Base-by-base conservation (phyloP, 2,113 vertebrate genomes). In the Camelus bactrianus region DNA sequence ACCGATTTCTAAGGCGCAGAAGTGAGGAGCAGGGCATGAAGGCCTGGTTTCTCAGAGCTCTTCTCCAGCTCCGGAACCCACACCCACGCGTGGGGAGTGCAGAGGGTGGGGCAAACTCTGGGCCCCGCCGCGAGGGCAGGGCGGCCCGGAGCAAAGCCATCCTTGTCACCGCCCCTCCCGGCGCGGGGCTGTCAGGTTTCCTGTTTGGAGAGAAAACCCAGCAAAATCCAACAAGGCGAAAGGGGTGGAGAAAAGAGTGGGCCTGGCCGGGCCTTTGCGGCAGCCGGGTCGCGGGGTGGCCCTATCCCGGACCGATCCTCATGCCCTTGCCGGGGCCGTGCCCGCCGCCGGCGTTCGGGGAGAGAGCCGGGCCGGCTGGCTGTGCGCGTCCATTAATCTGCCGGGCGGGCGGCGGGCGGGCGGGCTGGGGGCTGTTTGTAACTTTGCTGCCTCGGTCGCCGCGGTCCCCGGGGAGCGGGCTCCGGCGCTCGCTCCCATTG, bases 401-500 rank as follows among this genome's bases (percentile, higher is more conserved):
- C 96, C 81, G 84, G 93, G 98, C 92, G 93, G 92, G 75, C 94
- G 93, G 76, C 64, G 84, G 94, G 98, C 93, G 87, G 94, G 93
- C 97, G 93, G 97, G 97, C 97, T 97, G 97, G 97, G 97, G 98
- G 97, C 98, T 98, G 98, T 98, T 98, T 98, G 98, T 98, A 99
- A 99, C 97, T 99, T 99, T 98, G 98, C 98, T 98, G 98, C 98
- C 98, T 99, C 99, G 99, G 99, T 99, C 97, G 97, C 98, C 98
- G 98, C 96, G 98, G 98, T 98, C 98, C 98, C 98, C 98, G 98
- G 97, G 98, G 98, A 99, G 98, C 98, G 98, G 98, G 99, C 98
- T 99, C 98, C 97, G 98, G 99, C 98, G 98, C 99, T 99, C 98
- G 42, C 98, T 98, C 98, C 99, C 99, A 99, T 99, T 99, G 99